Base-by-base conservation (phyloP, 37 sponge, comb jelly and placozoan genomes). In the Geodia barretti region DNA sequence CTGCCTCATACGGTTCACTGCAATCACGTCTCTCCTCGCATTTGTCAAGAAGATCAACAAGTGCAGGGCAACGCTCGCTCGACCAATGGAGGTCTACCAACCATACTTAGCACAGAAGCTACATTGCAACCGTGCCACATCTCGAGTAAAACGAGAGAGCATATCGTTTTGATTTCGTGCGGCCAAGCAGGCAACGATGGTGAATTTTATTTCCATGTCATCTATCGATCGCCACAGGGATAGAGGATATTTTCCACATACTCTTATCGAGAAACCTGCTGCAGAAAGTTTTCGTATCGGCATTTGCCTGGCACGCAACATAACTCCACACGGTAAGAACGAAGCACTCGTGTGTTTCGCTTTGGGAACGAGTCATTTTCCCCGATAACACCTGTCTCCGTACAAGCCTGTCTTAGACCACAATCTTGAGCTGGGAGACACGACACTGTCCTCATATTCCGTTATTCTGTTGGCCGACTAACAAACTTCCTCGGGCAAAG, bases 61-160 rank as follows among this genome's bases (percentile, higher is more conserved):
- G 5, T 1, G 47, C 78, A 0, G 89, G 79, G 28, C 63, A 59
- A 26, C 88, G 2, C 8, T 77, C 86, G 2, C 77, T 21, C n/a
- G 1, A 89, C 93, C 64, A 92, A 39, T n/a, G 93, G 93, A 76
- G 93, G 89, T 40, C 63, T 61, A 17, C 77, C 41, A 33, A 82
- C 33, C 8, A n/a, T 73, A 26, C 37, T 25, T 65, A n/a, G 86
- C 89, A 85, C 80, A 80, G 31, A 80, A 35, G 0, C 30, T 31
- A 42, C n/a, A n/a, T 92, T 92, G 19, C 84, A 17, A 25, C 40
- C 41, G 0, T 75, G 69, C 37, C 87, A 25, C 8, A 42, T 17
- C 9, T 3, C 71, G 39, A 87, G 30, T 19, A 84, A 30, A 29
- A 77, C 77, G 11, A 43, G 4, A 36, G 83, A 64, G n/a, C n/a